Evolutionary conservation across 2,113 vertebrate species (phyloP).

Genomic region (Tenrec ecaudatus): DNA sequence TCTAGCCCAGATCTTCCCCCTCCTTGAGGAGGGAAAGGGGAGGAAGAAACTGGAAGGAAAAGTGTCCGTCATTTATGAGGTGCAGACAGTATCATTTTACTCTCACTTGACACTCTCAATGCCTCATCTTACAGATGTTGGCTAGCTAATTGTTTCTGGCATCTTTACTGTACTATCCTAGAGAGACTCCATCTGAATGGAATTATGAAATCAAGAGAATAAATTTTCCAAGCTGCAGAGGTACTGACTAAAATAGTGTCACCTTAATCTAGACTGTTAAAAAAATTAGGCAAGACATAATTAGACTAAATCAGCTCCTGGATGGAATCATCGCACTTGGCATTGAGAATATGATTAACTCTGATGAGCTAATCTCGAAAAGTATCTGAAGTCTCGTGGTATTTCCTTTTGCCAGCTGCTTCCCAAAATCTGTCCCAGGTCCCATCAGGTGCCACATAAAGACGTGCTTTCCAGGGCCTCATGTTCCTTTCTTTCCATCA

Average conservation of each 20-base stretch:
- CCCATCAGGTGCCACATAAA: constrained; percentile 23
- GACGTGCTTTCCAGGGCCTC: background rate
- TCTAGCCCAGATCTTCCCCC: background rate
- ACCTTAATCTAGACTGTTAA: constrained; percentile 35
- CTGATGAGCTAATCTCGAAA: constrained; percentile 52
- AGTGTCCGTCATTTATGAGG: constrained; percentile 6
- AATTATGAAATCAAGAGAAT: constrained; percentile 32
- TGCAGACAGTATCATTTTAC: constrained; percentile 16
- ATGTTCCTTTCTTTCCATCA: constrained; percentile 12
- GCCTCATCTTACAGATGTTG: constrained; percentile 4
- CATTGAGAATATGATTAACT: constrained; percentile 53
- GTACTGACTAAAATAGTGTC: constrained; percentile 20
- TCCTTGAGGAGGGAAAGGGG: background rate
- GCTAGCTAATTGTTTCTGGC: constrained; percentile 33
- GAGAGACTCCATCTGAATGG: background rate
- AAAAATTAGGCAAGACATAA: constrained; percentile 50
- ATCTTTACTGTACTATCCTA: background rate
- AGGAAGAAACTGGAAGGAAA: constrained; percentile 48
- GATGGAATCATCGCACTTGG: background rate
- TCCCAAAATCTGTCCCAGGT: constrained; percentile 60
- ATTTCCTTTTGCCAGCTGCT: constrained; percentile 62
- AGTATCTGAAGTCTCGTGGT: constrained; percentile 34
- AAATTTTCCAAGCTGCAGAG: constrained; percentile 39
- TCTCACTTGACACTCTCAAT: background rate
- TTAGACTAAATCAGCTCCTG: constrained; percentile 46